Percentiles rank a stretch among this genome's conserved stretches.
Evolutionary conservation across 2,113 vertebrate species (phyloP).

Genomic region (Gambusia holbrooki): DNA sequence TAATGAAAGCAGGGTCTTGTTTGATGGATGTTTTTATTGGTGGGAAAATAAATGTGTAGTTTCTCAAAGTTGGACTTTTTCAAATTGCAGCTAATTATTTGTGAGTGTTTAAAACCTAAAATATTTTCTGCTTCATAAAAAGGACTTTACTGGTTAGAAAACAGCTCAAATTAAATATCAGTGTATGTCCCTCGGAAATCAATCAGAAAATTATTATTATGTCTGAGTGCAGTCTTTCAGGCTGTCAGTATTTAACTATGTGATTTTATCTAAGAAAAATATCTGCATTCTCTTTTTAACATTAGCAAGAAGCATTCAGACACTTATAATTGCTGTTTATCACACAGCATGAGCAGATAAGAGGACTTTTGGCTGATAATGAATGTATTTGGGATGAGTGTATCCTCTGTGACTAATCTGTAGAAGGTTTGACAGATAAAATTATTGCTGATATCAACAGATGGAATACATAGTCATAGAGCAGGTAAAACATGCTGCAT

Average conservation of each 20-base stretch:
- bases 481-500: no score
- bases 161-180: neutral
- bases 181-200: neutral
- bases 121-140: neutral
- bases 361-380: neutral
- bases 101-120: neutral
- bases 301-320: no score
- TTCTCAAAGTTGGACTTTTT: conserved; percentile 8
- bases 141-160: neutral
- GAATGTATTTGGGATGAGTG: no score
- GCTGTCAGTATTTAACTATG: neutral
- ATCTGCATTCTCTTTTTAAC: no score
- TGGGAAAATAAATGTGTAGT: neutral
- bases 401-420: neutral
- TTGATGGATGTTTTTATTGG: neutral
- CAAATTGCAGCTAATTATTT: neutral
- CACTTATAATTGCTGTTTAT: no score
- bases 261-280: neutral
- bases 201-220: neutral
- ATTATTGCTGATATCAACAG: neutral
- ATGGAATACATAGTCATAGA: neutral
- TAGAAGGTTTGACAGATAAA: neutral
- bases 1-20: conserved; percentile 21
- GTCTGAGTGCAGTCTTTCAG: neutral
- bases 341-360: neutral